Percentiles rank a stretch among this genome's conserved stretches.
Evolutionary conservation across 2,888 invertebrate species (phyloP).

Genomic region (Calephelis perditalis): DNA sequence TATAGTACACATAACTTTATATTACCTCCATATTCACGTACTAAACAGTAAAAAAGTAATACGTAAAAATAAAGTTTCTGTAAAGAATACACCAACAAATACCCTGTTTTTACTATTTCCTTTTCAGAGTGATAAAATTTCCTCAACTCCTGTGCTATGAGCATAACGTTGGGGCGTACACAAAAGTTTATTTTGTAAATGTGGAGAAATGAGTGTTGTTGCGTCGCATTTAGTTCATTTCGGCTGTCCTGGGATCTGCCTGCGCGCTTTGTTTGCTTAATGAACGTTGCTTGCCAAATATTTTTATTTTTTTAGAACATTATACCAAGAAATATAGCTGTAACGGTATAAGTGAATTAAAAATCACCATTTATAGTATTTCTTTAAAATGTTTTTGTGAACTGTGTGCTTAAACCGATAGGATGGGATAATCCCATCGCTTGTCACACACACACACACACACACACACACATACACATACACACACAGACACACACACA

Average conservation of each 20-base stretch:
- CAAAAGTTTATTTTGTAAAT: conserved; percentile 46
- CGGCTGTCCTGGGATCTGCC: conserved; percentile 28
- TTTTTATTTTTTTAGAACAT: conserved; percentile 23
- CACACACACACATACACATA: no score
- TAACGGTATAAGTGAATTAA: neutral
- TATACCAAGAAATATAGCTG: conserved; percentile 13
- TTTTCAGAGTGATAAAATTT: conserved; percentile 17
- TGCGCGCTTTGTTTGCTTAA: conserved; percentile 28
- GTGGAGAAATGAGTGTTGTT: conserved; percentile 43
- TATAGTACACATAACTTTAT: neutral
- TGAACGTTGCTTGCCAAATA: conserved; percentile 30
- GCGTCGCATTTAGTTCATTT: conserved; percentile 30
- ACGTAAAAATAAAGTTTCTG: conserved; percentile 18
- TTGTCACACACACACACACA: no score
- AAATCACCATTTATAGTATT: no score
- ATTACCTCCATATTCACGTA: neutral
- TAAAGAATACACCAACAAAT: conserved; percentile 11
- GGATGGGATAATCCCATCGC: no score
- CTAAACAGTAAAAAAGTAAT: conserved; percentile 10
- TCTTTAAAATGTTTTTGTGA: no score
- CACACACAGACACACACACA: no score
- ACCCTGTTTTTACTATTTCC: conserved; percentile 14
- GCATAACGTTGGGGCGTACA: conserved; percentile 22
- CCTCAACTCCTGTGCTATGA: conserved; percentile 17
- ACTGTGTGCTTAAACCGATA: no score